These are phyloP conservation scores for Latrodectus hesperus DNA, from an alignment of 2,888 invertebrate species.

Conservation along the genomic window DNA sequence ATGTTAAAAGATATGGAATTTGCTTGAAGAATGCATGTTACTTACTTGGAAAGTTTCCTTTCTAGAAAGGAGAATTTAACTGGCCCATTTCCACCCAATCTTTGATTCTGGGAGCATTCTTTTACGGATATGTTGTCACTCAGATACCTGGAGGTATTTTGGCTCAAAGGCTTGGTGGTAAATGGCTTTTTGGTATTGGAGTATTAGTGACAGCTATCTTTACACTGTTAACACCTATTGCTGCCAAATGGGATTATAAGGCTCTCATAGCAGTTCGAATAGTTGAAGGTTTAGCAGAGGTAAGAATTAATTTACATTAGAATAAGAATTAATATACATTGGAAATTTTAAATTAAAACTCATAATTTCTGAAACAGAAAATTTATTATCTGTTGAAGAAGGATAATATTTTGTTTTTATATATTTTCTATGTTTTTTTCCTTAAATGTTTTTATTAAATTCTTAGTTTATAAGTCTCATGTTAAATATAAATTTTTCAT, in stretches of 20 bases:
- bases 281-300: constrained; percentile 87
- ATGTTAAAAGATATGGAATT: too few species aligned
- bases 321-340: neutral
- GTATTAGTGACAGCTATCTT: constrained; percentile 82
- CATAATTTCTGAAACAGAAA: too few species aligned
- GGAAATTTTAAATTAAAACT: too few species aligned
- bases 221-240: constrained; percentile 86
- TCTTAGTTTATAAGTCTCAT: too few species aligned
- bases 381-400: too few species aligned
- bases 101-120: constrained; percentile 83
- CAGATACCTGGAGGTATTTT: constrained; percentile 89
- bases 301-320: constrained; percentile 72
- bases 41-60: neutral
- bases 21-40: too few species aligned
- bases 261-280: constrained; percentile 84
- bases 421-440: too few species aligned
- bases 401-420: too few species aligned
- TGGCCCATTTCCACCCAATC: constrained; percentile 88
- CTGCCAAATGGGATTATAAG: constrained; percentile 83
- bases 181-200: constrained; percentile 87
- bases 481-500: too few species aligned
- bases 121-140: constrained; percentile 90
- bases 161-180: constrained; percentile 88
- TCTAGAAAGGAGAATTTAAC: constrained; percentile 52
- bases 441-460: too few species aligned